These are phyloP conservation scores for Cheilosia pagana DNA, from an alignment of 2,888 invertebrate species.

Conservation along the genomic window DNA sequence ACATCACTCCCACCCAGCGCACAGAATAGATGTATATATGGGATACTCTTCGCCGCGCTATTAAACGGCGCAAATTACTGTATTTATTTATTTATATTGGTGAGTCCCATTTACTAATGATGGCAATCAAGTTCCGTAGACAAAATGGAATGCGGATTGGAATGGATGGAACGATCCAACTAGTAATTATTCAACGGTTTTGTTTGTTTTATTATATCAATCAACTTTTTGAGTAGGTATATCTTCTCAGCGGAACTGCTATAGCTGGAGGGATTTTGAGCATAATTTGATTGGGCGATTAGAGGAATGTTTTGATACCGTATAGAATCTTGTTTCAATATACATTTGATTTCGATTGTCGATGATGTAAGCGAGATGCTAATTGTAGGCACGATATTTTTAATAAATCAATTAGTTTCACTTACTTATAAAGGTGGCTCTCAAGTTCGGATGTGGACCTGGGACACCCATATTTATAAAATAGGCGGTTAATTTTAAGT, in stretches of 20 bases:
- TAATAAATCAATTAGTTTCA: too few species aligned
- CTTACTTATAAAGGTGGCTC: too few species aligned
- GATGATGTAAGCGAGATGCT: too few species aligned
- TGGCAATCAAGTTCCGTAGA: slow-evolving; percentile 6
- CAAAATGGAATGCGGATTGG: slow-evolving; percentile 1
- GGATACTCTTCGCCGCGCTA: neutral
- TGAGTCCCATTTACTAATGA: neutral
- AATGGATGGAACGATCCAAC: neutral
- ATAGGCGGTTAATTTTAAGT: too few species aligned
- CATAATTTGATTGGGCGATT: neutral
- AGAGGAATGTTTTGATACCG: neutral
- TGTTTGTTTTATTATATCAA: slow-evolving; percentile 1
- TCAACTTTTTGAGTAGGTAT: neutral
- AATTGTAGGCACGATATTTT: too few species aligned
- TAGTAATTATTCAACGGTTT: neutral
- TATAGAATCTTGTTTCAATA: too few species aligned
- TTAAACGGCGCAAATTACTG: slow-evolving; percentile 2
- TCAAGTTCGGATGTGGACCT: too few species aligned
- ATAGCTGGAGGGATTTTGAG: neutral
- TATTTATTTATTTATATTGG: slow-evolving; percentile 15
- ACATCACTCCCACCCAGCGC: neutral
- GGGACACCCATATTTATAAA: too few species aligned
- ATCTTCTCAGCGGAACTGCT: neutral
- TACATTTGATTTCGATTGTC: too few species aligned
- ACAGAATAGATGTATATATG: neutral